These are phyloP conservation scores for Enteromius trimaculatus DNA, from an alignment of 2,797 vertebrate species.

Conservation along the genomic window DNA sequence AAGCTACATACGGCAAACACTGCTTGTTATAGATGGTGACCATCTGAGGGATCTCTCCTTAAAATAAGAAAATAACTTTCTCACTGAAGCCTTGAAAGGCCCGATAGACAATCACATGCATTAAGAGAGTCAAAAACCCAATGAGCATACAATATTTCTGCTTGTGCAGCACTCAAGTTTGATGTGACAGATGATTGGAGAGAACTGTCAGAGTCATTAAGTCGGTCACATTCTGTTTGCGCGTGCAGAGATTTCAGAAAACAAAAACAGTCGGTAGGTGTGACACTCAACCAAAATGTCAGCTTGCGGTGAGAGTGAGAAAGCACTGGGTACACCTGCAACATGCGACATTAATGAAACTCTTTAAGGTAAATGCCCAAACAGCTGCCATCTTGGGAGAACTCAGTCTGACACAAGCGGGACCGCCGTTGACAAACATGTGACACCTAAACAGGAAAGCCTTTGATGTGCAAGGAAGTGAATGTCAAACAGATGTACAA, in stretches of 20 bases:
- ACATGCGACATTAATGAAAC: slow-evolving; percentile 29
- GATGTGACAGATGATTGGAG: not conserved
- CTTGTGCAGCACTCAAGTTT: not conserved
- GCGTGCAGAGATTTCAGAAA: not conserved
- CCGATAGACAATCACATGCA: not conserved
- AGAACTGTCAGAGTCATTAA: not conserved
- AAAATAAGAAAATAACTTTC: not conserved
- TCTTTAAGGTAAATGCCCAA: slow-evolving; percentile 30
- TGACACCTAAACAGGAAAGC: slow-evolving; percentile 33
- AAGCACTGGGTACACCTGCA: slow-evolving; percentile 33
- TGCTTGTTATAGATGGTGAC: not conserved
- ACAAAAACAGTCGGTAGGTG: not conserved
- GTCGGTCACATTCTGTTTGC: not conserved
- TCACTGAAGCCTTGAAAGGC: not conserved
- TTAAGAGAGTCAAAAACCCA: not conserved
- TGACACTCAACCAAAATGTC: not conserved
- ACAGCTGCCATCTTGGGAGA: slow-evolving; percentile 21
- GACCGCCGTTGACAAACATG: slow-evolving; percentile 19
- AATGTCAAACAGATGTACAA: slow-evolving; percentile 52
- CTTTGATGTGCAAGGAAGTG: slow-evolving; percentile 53
- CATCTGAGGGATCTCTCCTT: no score
- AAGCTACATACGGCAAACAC: not conserved
- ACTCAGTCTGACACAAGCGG: slow-evolving; percentile 3
- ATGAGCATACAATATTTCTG: not conserved
- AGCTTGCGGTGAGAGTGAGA: slow-evolving; percentile 17